Evolutionary conservation across 2,797 vertebrate genomes (phyloP), one percentile per base, ranked within the genome.

Genomic region (Protonibea diacanthus): DNA sequence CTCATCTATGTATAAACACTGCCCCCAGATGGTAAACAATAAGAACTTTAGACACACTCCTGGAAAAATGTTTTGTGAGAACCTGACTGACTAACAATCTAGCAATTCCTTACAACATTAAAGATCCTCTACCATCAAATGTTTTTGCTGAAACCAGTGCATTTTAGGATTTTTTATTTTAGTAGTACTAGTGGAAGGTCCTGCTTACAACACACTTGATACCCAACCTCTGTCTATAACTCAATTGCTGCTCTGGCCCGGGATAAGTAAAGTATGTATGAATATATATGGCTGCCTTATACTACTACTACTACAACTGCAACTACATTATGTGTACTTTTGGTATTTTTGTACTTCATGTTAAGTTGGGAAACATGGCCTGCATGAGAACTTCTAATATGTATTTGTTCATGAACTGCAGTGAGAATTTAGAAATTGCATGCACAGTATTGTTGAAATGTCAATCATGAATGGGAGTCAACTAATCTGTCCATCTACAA

Each of bases 21-120:
- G 87, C 93, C 93, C 76, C 85, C 91, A 86, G 80, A 52, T 89
- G 92, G 92, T 68, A 52, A 56, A 66, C 62, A 42, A 55, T 18
- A 44, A 57, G 5, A 69, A 60, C 47, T 33, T 48, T 40, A 75
- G 29, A 9, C 48, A 33, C 40, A 47, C 67, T 33, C 4, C 53
- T 61, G 6, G 2, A 60, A 55, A 47, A 14, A 27, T 5, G 11
- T 45, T 71, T 47, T 14, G 33, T 38, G 23, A 69, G 8, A 65
- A 12, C 7, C 20, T 17, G 21, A 27, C 5, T 0, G 29, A 51
- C 4, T 51, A 29, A 75, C 14, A 77, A 51, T 0, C 29, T 15
- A 18, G 21, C 33, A 38, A 9, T 38, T 38, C 33, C 33, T 38
- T 38, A 33, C 33, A 33, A 7, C 33, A 33, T 33, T 52, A 2